Evolutionary conservation across 2,797 vertebrate species (phyloP).

Genomic region (Falco columbarius): DNA sequence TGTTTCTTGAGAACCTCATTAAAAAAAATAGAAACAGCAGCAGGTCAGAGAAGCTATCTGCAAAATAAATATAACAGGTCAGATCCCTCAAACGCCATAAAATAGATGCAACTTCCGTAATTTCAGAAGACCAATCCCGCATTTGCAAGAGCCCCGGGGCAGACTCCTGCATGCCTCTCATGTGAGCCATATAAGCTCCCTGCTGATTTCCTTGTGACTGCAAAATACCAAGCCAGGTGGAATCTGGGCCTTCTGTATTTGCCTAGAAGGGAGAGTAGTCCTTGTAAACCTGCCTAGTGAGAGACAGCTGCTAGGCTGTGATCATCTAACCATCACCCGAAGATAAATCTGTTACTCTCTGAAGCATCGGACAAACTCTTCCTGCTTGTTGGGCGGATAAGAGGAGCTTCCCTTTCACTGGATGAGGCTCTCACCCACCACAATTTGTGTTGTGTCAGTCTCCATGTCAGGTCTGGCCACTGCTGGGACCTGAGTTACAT

Average conservation of each 20-base stretch:
- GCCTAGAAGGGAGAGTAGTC: conserved; percentile 45
- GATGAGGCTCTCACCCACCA: not conserved
- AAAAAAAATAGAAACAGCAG: conserved; percentile 7
- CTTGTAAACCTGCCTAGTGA: conserved; percentile 12
- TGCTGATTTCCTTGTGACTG: conserved; percentile 24
- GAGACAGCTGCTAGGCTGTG: not conserved
- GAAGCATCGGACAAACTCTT: not conserved
- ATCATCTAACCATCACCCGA: not conserved
- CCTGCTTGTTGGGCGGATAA: not conserved
- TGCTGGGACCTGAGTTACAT: not conserved
- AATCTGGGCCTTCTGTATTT: conserved; percentile 23
- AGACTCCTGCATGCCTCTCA: not conserved
- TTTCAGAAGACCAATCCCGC: not conserved
- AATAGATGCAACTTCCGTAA: conserved; percentile 10
- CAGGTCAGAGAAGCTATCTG: conserved; percentile 20
- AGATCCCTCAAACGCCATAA: conserved; percentile 3
- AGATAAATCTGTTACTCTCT: not conserved
- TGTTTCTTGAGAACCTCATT: conserved; percentile 37
- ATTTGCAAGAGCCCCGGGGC: not conserved
- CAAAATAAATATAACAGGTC: conserved; percentile 44
- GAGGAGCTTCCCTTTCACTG: not conserved
- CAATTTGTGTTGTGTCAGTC: not conserved
- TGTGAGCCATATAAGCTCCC: not conserved
- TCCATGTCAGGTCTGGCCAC: not conserved
- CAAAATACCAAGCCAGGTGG: conserved; percentile 22